Percentiles rank a stretch among this genome's conserved stretches.
phyloP scores from a whole-genome alignment of 1,140 invertebrate species.

The Amyelois transitella region DNA sequence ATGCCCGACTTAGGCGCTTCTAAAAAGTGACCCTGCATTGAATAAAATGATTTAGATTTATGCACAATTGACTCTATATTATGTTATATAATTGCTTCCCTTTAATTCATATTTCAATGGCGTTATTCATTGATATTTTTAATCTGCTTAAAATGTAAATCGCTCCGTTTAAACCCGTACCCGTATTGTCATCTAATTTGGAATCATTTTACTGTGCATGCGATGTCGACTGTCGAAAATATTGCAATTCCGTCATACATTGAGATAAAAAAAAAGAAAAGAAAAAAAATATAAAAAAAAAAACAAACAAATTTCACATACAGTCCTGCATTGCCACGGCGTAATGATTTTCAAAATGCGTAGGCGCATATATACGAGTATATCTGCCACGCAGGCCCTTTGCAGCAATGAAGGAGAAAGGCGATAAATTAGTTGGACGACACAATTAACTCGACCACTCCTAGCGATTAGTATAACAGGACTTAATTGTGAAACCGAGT shows the following conservation, averaged over 20 bases:
- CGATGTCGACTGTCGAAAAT: too few relatives aligned
- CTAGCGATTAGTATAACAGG: neutral
- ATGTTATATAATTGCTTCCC: neutral
- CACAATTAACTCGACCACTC: neutral
- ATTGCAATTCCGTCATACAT: too few relatives aligned
- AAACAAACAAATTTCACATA: too few relatives aligned
- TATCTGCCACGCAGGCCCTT: neutral
- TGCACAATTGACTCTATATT: neutral
- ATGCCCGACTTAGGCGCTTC: slow-evolving; percentile 13
- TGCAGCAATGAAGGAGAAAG: neutral
- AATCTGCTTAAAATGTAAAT: too few relatives aligned
- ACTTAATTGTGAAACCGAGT: neutral
- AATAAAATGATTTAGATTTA: neutral
- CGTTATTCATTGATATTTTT: too few relatives aligned
- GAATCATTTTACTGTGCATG: too few relatives aligned
- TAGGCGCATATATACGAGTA: slow-evolving; percentile 3
- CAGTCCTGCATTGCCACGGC: neutral
- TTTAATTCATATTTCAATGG: neutral
- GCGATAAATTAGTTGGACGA: neutral
- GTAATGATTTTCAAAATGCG: neutral
- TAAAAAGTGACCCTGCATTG: slow-evolving; percentile 3
- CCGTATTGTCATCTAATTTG: too few relatives aligned
- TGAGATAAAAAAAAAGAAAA: too few relatives aligned
- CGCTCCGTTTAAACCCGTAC: too few relatives aligned
- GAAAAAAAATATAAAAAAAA: too few relatives aligned